Conservation (phyloP, 2,797 vertebrate genomes). For the Kryptopterus vitreolus region DNA sequence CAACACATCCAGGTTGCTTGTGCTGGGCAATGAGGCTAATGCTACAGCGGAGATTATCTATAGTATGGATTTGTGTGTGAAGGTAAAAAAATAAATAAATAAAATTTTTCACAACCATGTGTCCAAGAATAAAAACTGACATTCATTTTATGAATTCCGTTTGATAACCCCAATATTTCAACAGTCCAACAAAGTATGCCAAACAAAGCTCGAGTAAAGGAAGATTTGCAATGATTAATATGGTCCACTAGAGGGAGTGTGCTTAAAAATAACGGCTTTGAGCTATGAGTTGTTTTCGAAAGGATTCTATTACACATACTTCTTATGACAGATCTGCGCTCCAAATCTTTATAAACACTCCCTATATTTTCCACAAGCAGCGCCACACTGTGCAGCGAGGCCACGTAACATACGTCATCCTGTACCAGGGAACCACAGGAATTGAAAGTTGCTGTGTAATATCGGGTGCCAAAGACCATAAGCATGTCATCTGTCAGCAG, state of each 20-base stretch:
- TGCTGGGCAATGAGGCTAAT: conserved; percentile 44
- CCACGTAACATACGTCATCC: conserved; percentile 40
- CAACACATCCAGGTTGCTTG: conserved; percentile 56
- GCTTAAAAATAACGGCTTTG: conserved; percentile 39
- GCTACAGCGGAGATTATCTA: conserved; percentile 31
- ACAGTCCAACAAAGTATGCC: conserved; percentile 26
- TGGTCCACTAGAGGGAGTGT: conserved; percentile 52
- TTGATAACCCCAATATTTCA: background rate
- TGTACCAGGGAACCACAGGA: conserved; percentile 30
- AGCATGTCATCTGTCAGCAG: conserved; percentile 49
- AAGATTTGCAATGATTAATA: conserved; percentile 41
- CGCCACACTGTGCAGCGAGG: conserved; percentile 28
- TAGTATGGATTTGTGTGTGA: background rate
- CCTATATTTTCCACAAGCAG: conserved; percentile 37
- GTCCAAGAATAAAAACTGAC: conserved; percentile 53
- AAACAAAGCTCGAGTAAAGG: conserved; percentile 19
- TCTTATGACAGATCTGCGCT: conserved; percentile 40
- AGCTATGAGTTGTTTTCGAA: conserved; percentile 32
- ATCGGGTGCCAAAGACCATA: conserved; percentile 38
- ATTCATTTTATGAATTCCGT: conserved; percentile 6
- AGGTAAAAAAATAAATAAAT: conserved; percentile 3
- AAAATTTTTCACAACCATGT: background rate
- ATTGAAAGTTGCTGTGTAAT: conserved; percentile 27
- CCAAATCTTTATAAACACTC: conserved; percentile 35
- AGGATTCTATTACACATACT: conserved; percentile 47